Conservation (phyloP, 2,888 invertebrate genomes). For the Tridacna gigas region DNA sequence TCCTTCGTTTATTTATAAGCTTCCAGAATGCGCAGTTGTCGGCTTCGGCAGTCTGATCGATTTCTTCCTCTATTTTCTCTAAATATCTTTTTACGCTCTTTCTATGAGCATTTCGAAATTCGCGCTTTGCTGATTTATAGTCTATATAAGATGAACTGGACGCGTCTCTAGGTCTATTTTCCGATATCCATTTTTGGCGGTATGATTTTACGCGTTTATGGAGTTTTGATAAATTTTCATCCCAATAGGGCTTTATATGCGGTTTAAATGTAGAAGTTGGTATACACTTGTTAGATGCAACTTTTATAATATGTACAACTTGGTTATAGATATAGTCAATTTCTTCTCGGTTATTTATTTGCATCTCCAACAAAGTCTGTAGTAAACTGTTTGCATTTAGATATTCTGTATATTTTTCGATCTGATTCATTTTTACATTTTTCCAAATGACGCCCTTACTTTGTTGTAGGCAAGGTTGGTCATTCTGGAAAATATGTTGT, state of each 20-base stretch:
- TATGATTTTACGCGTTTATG: not conserved
- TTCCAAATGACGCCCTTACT: too few relatives aligned
- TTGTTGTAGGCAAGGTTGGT: too few relatives aligned
- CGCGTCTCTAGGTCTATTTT: not conserved
- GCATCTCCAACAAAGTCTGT: not conserved
- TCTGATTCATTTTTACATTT: too few relatives aligned
- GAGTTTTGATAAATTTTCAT: not conserved
- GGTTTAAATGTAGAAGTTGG: not conserved
- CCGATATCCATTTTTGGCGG: not conserved
- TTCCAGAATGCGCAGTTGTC: slow-evolving; percentile 15
- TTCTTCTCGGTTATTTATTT: not conserved
- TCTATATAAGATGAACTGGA: not conserved
- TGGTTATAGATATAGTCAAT: not conserved
- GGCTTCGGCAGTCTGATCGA: slow-evolving; percentile 10
- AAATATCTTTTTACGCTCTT: not conserved
- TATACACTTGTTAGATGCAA: not conserved
- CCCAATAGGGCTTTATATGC: slow-evolving; percentile 13
- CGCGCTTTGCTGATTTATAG: slow-evolving; percentile 15
- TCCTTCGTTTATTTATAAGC: not conserved
- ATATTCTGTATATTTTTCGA: slow-evolving; percentile 5
- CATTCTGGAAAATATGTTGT: too few relatives aligned
- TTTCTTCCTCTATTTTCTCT: slow-evolving; percentile 3
- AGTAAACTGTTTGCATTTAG: not conserved
- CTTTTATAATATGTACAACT: not conserved
- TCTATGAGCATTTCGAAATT: not conserved